A percentile compares a stretch with the other conserved stretches of the same genome.
phyloP scores from a whole-genome alignment of 2,113 vertebrate genomes.

The Candoia aspera region DNA sequence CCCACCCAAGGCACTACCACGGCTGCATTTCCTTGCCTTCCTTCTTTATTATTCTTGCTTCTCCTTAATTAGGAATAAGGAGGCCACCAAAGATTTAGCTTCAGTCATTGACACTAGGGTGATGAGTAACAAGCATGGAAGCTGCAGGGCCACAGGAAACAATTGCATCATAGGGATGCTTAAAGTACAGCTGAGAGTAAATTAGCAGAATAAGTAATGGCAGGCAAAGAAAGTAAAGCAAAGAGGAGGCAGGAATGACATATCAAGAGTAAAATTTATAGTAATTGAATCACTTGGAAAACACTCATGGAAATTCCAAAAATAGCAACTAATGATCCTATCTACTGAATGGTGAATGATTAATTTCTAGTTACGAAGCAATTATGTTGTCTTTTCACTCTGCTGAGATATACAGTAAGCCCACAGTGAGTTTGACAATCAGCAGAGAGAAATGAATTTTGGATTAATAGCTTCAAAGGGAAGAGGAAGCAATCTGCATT shows the following conservation, averaged over 20 bases:
- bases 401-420: slow-evolving; percentile 28
- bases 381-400: slow-evolving; percentile 24
- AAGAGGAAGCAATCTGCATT: slow-evolving; percentile 10
- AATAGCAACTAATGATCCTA: neutral
- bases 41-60: neutral
- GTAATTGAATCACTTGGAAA: slow-evolving; percentile 33
- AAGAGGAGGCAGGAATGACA: slow-evolving; percentile 44
- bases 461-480: slow-evolving; percentile 17
- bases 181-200: slow-evolving; percentile 11
- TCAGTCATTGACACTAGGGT: slow-evolving; percentile 3
- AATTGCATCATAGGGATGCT: neutral
- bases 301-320: slow-evolving; percentile 30
- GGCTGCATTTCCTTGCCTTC: neutral
- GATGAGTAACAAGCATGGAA: neutral
- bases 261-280: slow-evolving; percentile 1
- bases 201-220: slow-evolving; percentile 39
- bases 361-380: slow-evolving; percentile 5
- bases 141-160: neutral
- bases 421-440: neutral
- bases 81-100: neutral
- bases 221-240: neutral
- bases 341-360: slow-evolving; percentile 30
- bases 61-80: neutral
- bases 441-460: slow-evolving; percentile 5
- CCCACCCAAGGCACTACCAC: neutral